Evolutionary conservation across 1,140 invertebrate species (phyloP), one percentile per base, ranked within the genome.

Genomic region (Armadillidium nasatum): DNA sequence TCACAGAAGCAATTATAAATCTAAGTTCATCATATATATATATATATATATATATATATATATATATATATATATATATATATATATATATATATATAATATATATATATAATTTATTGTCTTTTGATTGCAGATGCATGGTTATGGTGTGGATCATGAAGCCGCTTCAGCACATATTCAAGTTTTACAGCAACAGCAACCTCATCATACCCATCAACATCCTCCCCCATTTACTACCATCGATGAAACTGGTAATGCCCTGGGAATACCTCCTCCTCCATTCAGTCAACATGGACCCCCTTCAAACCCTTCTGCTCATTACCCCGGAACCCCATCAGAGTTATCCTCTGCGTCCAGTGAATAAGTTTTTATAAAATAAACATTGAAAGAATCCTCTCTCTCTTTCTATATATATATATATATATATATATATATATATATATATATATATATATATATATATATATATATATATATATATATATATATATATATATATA

Each of bases 271-370:
- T 60, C 50, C 50, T 19, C 50, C 50, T 15, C 50, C 50, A 4
- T 60, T 60, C 50, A 60, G 50, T 19, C 50, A 60, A 13, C 50
- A 60, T 7, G 46, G 50, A 60, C 50, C 50, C 50, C 50, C 50
- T 60, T 60, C 50, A 19, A 60, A 60, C 15, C 50, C 50, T 60
- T 19, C 50, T 19, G 50, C 50, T 60, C 50, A 60, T 60, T 60
- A 15, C 19, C 50, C 50, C 7, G 50, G 50, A 60, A 60, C 50
- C 50, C 50, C 50, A 2, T 60, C 50, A 60, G 50, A 60, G 19
- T 60, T 60, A 60, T 60, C 46, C 2, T 60, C 50, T 60, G 19
- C 50, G 50, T 60, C 50, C 11, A 60, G 50, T 19, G 50, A 60
- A 60, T 60, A 60, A 60, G 33, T 1, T 33, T 33, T 3, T 33